Base-by-base conservation (phyloP, 2,888 invertebrate species). In the Mythimna ferrago region DNA sequence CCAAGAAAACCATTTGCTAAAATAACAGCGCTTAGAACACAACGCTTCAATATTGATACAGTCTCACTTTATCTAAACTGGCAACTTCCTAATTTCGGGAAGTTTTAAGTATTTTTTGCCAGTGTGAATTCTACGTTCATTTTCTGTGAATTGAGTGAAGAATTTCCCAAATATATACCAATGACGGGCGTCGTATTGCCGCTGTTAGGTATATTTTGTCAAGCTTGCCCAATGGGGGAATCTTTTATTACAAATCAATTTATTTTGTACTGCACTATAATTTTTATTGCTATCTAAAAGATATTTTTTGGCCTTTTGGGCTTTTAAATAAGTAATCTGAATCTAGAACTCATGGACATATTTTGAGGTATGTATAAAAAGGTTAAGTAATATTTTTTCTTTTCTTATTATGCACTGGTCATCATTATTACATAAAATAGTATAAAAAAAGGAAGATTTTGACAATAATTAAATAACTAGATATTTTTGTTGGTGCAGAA, bases 41-140 rank as follows among this genome's bases (percentile, higher is more conserved):
- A 54, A 56, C 9, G 21, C 14, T 61, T 64, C 14, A 48, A 48
- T 63, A 62, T 6, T 71, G 11, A 62, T 38, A 53, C 32, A 54
- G 57, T 19, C n/a, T 35, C 53, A 21, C 41, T 57, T 65, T 56
- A 41, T 72, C 63, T 60, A 14, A 78, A 48, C 32, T 26, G 44
- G 38, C 44, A 54, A 69, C 60, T 14, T 11, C 2, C 41, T 9
- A 21, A 4, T 19, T 48, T 51, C 7, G 41, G 11, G 16, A 35
- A n/a, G 14, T 2, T 21, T 19, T n/a, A 26, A 3, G 19, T 68
- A 32, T 71, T 57, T 41, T 26, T 51, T 19, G 56, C 44, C 44
- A 54, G 21, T 54, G 32, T 35, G 19, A 61, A 54, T 32, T 48
- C 2, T 68, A 56, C 6, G 41, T 69, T 56, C 0, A 51, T 53